phyloP scores from a whole-genome alignment of 2,888 invertebrate species.

The Pheosia gnoma region DNA sequence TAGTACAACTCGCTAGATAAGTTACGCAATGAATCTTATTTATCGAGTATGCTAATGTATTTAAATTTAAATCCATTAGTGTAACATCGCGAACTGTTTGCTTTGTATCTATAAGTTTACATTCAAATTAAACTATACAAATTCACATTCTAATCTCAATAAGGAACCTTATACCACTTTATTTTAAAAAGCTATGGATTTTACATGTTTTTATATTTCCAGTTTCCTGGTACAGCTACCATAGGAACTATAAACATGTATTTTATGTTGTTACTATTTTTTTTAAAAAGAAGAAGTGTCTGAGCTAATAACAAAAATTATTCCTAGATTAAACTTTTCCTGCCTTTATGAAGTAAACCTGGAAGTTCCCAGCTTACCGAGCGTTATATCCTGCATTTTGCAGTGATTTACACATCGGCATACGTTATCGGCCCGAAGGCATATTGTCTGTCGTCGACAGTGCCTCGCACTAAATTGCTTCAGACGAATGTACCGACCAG shows the following conservation, averaged over 20 bases:
- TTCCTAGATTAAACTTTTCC: no score
- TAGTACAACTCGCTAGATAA: slow-evolving; percentile 30
- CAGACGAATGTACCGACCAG: slow-evolving; percentile 47
- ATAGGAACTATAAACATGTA: no score
- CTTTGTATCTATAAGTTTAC: slow-evolving; percentile 25
- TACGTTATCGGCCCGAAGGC: slow-evolving; percentile 39
- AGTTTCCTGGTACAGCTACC: no score
- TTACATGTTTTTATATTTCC: neutral
- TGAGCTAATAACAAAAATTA: no score
- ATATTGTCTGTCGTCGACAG: slow-evolving; percentile 57
- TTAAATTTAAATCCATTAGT: slow-evolving; percentile 40
- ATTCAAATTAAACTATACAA: slow-evolving; percentile 29
- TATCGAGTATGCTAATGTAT: slow-evolving; percentile 43
- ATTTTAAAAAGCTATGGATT: no score
- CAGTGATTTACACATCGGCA: slow-evolving; percentile 54
- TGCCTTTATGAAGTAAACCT: neutral
- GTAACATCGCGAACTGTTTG: slow-evolving; percentile 34
- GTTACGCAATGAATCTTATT: slow-evolving; percentile 41
- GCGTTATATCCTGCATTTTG: slow-evolving; percentile 26
- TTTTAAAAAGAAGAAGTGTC: no score
- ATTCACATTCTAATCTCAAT: slow-evolving; percentile 3
- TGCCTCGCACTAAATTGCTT: slow-evolving; percentile 48
- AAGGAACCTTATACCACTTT: neutral
- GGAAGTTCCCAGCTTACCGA: neutral
- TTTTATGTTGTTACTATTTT: no score